Conservation (phyloP, 2,888 invertebrate genomes). For the Meta bourneti region DNA sequence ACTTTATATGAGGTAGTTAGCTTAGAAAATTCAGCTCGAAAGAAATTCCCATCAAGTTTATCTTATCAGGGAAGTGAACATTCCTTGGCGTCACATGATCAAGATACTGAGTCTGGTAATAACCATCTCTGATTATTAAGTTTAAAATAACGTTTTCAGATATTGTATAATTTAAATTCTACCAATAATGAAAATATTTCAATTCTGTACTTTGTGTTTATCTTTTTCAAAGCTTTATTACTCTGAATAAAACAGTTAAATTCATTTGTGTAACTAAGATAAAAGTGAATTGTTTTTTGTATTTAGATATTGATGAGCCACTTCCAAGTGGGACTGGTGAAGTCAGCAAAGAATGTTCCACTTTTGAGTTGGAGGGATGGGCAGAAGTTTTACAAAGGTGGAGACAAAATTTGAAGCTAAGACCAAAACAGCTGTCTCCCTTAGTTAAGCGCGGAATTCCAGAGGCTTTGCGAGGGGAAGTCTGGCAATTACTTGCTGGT, state of each 20-base stretch:
- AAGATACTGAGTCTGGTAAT: constrained; percentile 78
- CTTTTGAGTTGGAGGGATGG: constrained; percentile 95
- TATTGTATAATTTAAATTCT: neutral
- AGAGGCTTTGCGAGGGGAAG: constrained; percentile 96
- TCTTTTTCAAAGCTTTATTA: neutral
- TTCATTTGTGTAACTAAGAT: neutral
- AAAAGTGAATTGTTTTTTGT: neutral
- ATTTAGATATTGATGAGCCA: constrained; percentile 81
- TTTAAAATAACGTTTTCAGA: neutral
- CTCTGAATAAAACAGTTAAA: neutral
- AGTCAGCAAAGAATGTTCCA: constrained; percentile 97
- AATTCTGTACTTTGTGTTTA: neutral
- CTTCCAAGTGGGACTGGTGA: constrained; percentile 93
- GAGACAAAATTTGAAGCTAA: constrained; percentile 80
- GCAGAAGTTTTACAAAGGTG: constrained; percentile 86
- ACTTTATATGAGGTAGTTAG: constrained; percentile 88
- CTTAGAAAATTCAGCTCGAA: constrained; percentile 87
- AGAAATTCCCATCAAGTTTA: constrained; percentile 80
- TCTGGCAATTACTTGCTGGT: constrained; percentile 97
- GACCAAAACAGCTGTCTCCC: constrained; percentile 91
- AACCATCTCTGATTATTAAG: constrained; percentile 3
- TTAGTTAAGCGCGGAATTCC: constrained; percentile 89
- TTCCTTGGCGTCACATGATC: constrained; percentile 75
- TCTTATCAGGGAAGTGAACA: constrained; percentile 78
- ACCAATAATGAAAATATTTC: neutral